Percentiles rank a stretch among this genome's conserved stretches.
phyloP scores from a whole-genome alignment of 2,888 invertebrate genomes.

The Heliconius ismenius region DNA sequence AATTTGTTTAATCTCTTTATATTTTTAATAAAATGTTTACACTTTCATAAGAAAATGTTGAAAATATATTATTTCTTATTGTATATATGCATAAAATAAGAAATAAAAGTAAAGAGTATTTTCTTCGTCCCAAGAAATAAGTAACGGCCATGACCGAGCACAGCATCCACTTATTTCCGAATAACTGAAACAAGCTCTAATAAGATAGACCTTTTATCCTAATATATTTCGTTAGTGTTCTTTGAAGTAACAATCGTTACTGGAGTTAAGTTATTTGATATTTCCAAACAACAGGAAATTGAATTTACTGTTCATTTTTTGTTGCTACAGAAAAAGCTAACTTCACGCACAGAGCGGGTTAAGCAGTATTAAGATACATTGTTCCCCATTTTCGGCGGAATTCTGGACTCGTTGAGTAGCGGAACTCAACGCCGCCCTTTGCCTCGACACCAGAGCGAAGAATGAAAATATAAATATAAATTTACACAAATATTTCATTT shows the following conservation, averaged over 20 bases:
- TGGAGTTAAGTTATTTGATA: neutral
- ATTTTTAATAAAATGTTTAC: too few species aligned
- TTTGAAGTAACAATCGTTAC: slow-evolving; percentile 17
- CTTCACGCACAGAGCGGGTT: neutral
- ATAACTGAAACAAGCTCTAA: slow-evolving; percentile 6
- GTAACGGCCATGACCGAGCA: neutral
- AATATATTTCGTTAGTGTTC: slow-evolving; percentile 5
- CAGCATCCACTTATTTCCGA: slow-evolving; percentile 10
- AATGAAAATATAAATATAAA: too few species aligned
- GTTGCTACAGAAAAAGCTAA: neutral
- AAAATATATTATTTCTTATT: too few species aligned
- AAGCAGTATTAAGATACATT: neutral
- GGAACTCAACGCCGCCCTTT: too few species aligned
- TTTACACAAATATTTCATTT: too few species aligned
- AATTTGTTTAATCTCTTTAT: too few species aligned
- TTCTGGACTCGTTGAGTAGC: neutral
- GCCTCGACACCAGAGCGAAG: too few species aligned
- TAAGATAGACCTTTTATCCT: slow-evolving; percentile 11
- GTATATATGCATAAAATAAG: too few species aligned
- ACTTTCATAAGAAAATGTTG: too few species aligned
- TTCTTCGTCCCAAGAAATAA: neutral
- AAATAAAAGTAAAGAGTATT: neutral
- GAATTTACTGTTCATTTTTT: neutral
- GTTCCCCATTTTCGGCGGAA: neutral
- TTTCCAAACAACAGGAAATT: neutral